These are phyloP conservation scores for Drosophila nr. fundita DNA, from an alignment of 2,888 invertebrate species.

Conservation along the genomic window DNA sequence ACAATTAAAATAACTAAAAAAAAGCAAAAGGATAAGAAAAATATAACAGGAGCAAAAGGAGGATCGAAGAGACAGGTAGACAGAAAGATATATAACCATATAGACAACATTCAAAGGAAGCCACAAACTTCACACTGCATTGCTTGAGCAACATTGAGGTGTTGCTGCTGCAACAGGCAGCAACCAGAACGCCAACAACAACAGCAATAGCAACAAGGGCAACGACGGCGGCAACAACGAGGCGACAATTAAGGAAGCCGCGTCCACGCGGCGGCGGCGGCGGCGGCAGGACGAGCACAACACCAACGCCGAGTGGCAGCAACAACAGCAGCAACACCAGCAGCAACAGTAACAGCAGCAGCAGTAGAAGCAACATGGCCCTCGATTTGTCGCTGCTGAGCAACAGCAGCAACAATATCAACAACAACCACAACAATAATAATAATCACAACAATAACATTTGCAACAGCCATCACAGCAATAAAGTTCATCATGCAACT, in stretches of 20 bases:
- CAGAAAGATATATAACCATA: constrained; percentile 4
- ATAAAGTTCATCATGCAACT: constrained; percentile 37
- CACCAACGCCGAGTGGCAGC: constrained; percentile 53
- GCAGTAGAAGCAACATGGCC: constrained; percentile 75
- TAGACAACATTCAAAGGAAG: background rate
- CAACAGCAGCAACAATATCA: constrained; percentile 37
- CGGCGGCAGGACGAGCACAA: constrained; percentile 36
- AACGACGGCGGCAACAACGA: constrained; percentile 28
- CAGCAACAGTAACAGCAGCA: constrained; percentile 23
- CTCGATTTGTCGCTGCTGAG: constrained; percentile 76
- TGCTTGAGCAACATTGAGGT: constrained; percentile 47
- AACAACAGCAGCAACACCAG: constrained; percentile 19
- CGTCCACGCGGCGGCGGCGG: constrained; percentile 26
- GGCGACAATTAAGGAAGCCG: constrained; percentile 43
- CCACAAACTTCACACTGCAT: constrained; percentile 39
- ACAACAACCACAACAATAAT: constrained; percentile 31
- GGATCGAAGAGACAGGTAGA: background rate
- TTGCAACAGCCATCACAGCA: constrained; percentile 20
- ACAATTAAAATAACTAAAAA: constrained; percentile 4
- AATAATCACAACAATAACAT: constrained; percentile 15
- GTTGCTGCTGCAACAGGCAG: constrained; percentile 49
- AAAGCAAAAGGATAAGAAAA: constrained; percentile 1
- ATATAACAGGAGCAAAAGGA: background rate
- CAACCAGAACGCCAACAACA: constrained; percentile 5
- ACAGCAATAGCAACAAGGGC: constrained; percentile 5